phyloP scores from a whole-genome alignment of 2,113 vertebrate species.

The Notiomystis cincta region DNA sequence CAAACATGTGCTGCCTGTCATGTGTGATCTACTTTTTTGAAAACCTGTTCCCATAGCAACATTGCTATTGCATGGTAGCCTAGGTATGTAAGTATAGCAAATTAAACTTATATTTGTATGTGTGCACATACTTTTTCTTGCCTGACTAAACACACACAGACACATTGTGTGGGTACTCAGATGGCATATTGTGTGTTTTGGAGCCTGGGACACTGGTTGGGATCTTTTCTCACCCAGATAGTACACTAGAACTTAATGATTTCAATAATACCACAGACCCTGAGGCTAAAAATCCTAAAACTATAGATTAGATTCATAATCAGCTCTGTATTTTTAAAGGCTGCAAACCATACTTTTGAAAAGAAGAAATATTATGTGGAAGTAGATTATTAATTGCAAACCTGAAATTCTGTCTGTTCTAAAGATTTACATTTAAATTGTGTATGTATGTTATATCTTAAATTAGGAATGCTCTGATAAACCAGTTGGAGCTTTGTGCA shows the following conservation, averaged over 20 bases:
- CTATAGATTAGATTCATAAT: background rate
- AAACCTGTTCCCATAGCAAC: slow-evolving; percentile 40
- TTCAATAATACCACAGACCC: background rate
- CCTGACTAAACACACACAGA: background rate
- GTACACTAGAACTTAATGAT: background rate
- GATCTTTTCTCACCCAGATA: background rate
- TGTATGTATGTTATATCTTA: background rate
- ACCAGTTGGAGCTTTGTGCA: background rate
- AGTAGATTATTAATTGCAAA: background rate
- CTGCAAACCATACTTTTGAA: background rate
- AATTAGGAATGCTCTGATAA: background rate
- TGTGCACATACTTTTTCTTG: background rate
- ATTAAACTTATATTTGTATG: background rate
- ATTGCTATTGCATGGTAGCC: background rate
- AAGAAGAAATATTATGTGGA: background rate
- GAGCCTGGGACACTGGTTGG: background rate
- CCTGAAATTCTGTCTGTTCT: background rate
- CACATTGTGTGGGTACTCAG: background rate
- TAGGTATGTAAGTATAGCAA: background rate
- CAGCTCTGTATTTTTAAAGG: background rate
- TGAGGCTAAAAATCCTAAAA: background rate
- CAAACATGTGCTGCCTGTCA: background rate
- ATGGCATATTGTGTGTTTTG: background rate
- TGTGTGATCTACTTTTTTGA: background rate
- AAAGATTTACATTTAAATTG: background rate